Percentiles rank a stretch among this genome's conserved stretches.
Evolutionary conservation across 2,113 vertebrate genomes (phyloP).

Genomic region (Hippolais icterina): DNA sequence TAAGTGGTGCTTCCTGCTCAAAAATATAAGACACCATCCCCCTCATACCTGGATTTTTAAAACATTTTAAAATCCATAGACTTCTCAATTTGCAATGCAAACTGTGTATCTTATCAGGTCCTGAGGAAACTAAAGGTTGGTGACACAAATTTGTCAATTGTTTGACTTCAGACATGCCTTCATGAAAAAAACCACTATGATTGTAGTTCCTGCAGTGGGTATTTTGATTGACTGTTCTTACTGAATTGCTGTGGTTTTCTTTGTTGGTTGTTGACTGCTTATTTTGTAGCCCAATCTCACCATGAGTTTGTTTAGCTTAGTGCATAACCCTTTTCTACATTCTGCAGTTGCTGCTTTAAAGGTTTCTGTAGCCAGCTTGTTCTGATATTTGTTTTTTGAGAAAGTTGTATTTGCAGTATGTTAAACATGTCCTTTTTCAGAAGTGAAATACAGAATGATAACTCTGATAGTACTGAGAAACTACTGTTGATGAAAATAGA

Average conservation of each 20-base stretch:
- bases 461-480: not conserved
- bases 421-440: not conserved
- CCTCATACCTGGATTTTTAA: not conserved
- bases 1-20: not conserved
- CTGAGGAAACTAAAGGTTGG: not conserved
- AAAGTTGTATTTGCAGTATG: not conserved
- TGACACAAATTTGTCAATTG: not conserved
- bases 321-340: not conserved
- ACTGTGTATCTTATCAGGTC: not conserved
- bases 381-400: not conserved
- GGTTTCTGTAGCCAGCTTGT: not conserved
- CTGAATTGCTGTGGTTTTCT: not conserved
- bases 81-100: not conserved
- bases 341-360: not conserved
- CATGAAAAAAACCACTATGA: not conserved
- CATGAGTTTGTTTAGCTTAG: not conserved
- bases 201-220: not conserved
- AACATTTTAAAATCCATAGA: not conserved
- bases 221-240: not conserved
- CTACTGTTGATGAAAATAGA: not conserved
- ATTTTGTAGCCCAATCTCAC: not conserved
- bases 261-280: not conserved
- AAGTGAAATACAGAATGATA: not conserved
- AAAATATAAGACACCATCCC: not conserved
- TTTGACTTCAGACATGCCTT: not conserved